A percentile compares a stretch with the other conserved stretches of the same genome.
These are phyloP conservation scores for Melanchra persicariae DNA, from an alignment of 2,888 invertebrate species.

Conservation along the genomic window DNA sequence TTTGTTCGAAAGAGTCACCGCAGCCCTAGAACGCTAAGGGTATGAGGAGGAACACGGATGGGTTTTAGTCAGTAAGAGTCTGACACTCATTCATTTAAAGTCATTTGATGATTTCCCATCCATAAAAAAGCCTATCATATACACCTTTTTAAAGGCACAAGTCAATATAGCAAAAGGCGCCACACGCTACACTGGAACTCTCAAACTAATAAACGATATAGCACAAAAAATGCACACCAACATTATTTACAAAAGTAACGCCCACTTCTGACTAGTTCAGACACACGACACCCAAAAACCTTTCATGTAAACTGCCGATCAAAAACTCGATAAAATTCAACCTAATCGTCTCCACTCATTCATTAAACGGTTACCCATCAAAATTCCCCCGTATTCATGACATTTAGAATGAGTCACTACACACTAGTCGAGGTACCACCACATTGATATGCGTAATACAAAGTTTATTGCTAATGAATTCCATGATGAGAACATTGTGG, in stretches of 20 bases:
- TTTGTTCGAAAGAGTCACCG: no score
- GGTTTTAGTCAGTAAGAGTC: no score
- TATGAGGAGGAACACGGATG: no score
- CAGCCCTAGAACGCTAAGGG: no score
- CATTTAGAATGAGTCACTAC: constrained; percentile 66
- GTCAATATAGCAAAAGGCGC: background rate
- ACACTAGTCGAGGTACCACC: constrained; percentile 56
- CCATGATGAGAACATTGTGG: constrained; percentile 43
- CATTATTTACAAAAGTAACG: constrained; percentile 9
- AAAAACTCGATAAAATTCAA: constrained; percentile 31
- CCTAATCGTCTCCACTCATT: constrained; percentile 49
- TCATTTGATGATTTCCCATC: no score
- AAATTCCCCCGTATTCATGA: constrained; percentile 69
- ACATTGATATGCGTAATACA: constrained; percentile 61
- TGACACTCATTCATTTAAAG: no score
- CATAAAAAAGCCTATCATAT: background rate
- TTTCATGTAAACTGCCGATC: constrained; percentile 12
- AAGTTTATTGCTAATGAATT: constrained; percentile 69
- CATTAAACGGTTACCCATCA: constrained; percentile 61
- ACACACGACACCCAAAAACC: constrained; percentile 4
- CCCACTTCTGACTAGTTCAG: background rate
- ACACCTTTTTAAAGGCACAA: background rate
- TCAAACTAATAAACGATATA: background rate
- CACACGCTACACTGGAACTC: background rate
- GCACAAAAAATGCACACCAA: background rate